phyloP scores from a whole-genome alignment of 2,113 vertebrate genomes.

The Gallinago jamesoni region DNA sequence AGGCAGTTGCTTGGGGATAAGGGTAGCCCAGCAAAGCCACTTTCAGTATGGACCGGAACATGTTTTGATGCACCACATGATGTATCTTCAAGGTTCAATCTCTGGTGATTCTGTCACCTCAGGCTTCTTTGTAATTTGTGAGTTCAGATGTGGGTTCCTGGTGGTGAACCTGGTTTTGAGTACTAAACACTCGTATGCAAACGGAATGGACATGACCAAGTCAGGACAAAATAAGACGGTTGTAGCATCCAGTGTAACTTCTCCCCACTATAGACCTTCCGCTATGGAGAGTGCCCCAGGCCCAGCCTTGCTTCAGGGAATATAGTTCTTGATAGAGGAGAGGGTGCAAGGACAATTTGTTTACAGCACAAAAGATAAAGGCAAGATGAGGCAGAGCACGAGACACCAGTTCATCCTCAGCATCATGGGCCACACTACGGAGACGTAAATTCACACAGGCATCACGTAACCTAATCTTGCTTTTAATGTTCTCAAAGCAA shows the following conservation, averaged over 20 bases:
- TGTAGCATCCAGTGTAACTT: not conserved
- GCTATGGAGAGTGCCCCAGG: not conserved
- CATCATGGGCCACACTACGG: not conserved
- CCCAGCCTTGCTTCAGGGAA: not conserved
- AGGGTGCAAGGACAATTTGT: not conserved
- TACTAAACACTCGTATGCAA: fast-evolving
- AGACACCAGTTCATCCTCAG: not conserved
- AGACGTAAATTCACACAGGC: not conserved
- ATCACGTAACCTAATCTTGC: not conserved
- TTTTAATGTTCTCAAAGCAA: not conserved
- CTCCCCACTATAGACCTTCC: not conserved
- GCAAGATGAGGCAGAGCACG: no score
- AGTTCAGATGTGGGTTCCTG: not conserved
- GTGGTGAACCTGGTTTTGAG: not conserved
- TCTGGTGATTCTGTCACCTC: not conserved
- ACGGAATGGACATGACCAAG: fast-evolving
- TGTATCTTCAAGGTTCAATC: not conserved
- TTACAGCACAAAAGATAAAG: not conserved
- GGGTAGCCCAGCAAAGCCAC: not conserved
- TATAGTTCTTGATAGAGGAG: not conserved
- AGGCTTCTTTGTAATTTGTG: not conserved
- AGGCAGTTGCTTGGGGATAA: not conserved
- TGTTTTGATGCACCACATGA: not conserved
- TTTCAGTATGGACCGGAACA: fast-evolving
- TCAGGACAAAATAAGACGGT: not conserved